Conservation (phyloP, 2,113 vertebrate species). For the Puffinus mauretanicus region DNA sequence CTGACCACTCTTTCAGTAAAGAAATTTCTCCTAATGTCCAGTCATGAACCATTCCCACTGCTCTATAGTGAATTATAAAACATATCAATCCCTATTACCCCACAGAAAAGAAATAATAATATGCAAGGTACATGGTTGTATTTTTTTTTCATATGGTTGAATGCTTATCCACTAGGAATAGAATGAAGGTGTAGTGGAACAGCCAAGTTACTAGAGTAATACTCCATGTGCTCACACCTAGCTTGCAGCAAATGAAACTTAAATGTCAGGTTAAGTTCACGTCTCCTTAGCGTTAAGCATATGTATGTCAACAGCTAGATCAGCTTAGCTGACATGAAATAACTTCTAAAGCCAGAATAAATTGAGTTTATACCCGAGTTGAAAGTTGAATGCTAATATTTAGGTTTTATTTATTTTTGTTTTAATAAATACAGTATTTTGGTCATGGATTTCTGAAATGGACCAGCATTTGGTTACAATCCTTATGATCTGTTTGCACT, state of each 20-base stretch:
- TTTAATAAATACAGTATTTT: not conserved
- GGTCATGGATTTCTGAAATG: not conserved
- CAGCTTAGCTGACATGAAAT: not conserved
- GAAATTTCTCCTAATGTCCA: too few species aligned
- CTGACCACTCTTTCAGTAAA: too few species aligned
- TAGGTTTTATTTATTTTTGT: not conserved
- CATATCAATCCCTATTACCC: not conserved
- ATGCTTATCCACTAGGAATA: not conserved
- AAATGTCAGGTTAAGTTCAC: not conserved
- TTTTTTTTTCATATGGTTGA: not conserved
- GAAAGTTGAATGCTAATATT: not conserved
- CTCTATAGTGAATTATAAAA: not conserved
- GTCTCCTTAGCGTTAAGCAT: not conserved
- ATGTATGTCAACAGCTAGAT: not conserved
- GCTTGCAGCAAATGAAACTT: not conserved
- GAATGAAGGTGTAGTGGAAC: not conserved
- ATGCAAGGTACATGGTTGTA: not conserved
- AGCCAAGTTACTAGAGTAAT: constrained; percentile 2
- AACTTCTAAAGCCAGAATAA: not conserved
- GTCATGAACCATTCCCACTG: not conserved
- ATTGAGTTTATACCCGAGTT: not conserved
- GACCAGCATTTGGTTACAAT: not conserved
- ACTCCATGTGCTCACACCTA: constrained; percentile 12
- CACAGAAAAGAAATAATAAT: not conserved
- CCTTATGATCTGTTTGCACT: not conserved